Evolutionary conservation across 2,888 invertebrate genomes (phyloP), one percentile per base, ranked within the genome.

Genomic region (Coenonympha glycerion): DNA sequence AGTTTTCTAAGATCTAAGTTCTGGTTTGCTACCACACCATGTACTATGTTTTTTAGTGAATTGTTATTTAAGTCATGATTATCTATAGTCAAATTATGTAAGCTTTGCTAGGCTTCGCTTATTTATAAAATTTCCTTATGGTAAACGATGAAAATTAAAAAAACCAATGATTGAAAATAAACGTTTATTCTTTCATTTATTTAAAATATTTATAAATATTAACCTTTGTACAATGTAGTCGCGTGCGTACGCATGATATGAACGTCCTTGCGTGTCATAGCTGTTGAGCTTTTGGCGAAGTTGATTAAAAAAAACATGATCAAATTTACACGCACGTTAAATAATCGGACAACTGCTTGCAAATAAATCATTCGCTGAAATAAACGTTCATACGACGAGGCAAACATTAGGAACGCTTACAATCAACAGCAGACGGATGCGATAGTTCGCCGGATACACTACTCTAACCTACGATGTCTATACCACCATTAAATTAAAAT

Each of bases 101-200:
- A 22, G 3, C 6, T 1, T 5, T 6, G 1, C 21, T 13, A 31
- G 22, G 3, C 6, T 1, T 5, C 6, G 1, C 21, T 13, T 31
- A 31, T 13, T n/a, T 3, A 8, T 8, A 28, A 8, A 11, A n/a
- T 30, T 5, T 30, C 3, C 3, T 4, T 30, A 3, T 1, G 3
- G 13, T 3, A 30, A 8, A 24, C 9, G 1, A 19, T 41, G 18
- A 26, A 47, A 57, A 53, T 53, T 53, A 53, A 53, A 57, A n/a
- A 54, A 55, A 39, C 47, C 36, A 47, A 33, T 52, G 49, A 56
- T 78, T 83, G 77, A 85, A 82, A 85, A 85, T 85, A 86, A 79
- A 76, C 78, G 73, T 85, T 86, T 87, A 86, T 82, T 86, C 66
- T 80, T 83, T 86, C 83, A 85, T 85, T 85, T 81, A 77, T 78